Conservation (phyloP, 2,888 invertebrate species). For the Ariolimax columbianus region DNA sequence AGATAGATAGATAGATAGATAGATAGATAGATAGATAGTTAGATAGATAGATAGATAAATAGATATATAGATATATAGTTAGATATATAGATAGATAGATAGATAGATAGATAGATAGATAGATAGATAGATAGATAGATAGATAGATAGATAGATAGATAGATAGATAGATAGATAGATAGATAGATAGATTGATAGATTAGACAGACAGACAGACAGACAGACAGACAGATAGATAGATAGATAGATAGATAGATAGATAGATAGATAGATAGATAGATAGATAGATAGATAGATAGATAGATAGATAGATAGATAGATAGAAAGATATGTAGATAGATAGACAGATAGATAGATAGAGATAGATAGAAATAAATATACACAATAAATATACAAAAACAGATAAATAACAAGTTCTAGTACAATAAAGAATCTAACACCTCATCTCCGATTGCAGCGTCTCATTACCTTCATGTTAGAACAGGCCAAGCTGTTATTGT, state of each 20-base stretch:
- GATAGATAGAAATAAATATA: too few relatives aligned
- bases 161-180: background rate
- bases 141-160: background rate
- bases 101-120: background rate
- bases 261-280: background rate
- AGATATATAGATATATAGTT: too few relatives aligned
- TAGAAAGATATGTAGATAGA: too few relatives aligned
- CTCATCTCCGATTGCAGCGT: too few relatives aligned
- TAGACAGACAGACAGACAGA: background rate
- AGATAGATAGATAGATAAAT: background rate
- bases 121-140: background rate
- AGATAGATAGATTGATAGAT: background rate
- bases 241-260: slow-evolving; percentile 1
- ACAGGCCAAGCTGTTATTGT: too few relatives aligned
- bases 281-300: background rate
- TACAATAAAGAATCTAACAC: too few relatives aligned
- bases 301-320: slow-evolving; percentile 6
- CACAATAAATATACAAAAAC: too few relatives aligned
- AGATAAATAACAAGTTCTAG: too few relatives aligned
- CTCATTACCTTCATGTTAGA: too few relatives aligned
- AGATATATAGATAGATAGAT: too few relatives aligned
- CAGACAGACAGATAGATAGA: too few relatives aligned
- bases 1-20: background rate
- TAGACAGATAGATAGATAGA: too few relatives aligned
- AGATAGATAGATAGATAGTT: background rate